phyloP scores from a whole-genome alignment of 2,888 invertebrate genomes.

The Drosophila silvestris region DNA sequence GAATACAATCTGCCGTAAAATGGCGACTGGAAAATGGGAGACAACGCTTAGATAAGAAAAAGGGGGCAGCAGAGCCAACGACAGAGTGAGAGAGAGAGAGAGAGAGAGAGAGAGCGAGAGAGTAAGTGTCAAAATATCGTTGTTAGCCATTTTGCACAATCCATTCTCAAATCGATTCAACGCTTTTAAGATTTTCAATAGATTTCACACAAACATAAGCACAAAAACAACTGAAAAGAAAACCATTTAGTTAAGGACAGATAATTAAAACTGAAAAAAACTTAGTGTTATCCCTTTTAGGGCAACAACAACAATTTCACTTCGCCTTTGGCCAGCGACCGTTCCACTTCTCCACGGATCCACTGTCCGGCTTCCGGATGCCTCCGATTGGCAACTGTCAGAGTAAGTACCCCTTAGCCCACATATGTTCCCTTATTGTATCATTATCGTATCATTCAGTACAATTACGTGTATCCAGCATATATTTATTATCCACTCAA shows the following conservation, averaged over 20 bases:
- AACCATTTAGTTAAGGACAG: slow-evolving; percentile 83
- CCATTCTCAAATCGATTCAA: neutral
- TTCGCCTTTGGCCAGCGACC: slow-evolving; percentile 95
- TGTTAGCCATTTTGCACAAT: neutral
- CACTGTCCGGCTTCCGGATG: slow-evolving; percentile 94
- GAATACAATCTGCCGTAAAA: slow-evolving; percentile 72
- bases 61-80: neutral
- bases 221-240: slow-evolving; percentile 33
- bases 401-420: slow-evolving; percentile 89
- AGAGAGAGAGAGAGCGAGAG: neutral
- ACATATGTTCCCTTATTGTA: neutral
- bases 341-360: slow-evolving; percentile 94
- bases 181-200: neutral
- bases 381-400: slow-evolving; percentile 95
- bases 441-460: neutral
- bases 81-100: neutral
- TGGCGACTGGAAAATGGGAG: slow-evolving; percentile 46
- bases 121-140: neutral
- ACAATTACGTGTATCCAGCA: slow-evolving; percentile 6
- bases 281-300: slow-evolving; percentile 95
- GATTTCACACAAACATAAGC: slow-evolving; percentile 13
- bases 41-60: slow-evolving; percentile 27
- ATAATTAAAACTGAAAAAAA: slow-evolving; percentile 86
- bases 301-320: slow-evolving; percentile 98
- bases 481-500: neutral